A percentile compares a stretch with the other conserved stretches of the same genome.
Evolutionary conservation across 1,140 invertebrate species (phyloP).

Genomic region (Aphidius ervi): DNA sequence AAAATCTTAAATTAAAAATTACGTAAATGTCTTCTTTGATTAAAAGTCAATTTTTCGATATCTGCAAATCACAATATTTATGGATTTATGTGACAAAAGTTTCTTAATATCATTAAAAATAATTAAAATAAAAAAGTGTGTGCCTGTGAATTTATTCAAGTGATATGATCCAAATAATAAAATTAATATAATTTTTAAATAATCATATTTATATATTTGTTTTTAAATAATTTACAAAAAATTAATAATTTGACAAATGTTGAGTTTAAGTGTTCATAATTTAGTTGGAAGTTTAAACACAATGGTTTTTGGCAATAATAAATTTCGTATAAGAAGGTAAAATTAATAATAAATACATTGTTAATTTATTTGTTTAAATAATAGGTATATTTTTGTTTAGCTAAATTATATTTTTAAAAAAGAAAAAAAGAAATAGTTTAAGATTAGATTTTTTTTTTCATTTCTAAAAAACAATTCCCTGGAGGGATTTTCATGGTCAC

Average conservation of each 20-base stretch:
- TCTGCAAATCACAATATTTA: neutral
- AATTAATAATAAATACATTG: neutral
- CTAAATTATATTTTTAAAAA: no score
- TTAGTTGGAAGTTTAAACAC: conserved; percentile 45
- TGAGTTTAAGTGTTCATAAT: conserved; percentile 45
- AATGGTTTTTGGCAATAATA: conserved; percentile 64
- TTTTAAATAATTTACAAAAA: neutral
- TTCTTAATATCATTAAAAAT: neutral
- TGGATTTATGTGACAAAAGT: conserved; percentile 11
- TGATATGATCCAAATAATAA: no score
- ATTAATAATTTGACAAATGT: conserved; percentile 37
- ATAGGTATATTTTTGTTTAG: no score
- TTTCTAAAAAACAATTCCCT: no score
- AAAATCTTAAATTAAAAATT: neutral
- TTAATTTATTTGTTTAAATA: no score
- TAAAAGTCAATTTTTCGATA: neutral
- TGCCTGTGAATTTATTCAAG: no score
- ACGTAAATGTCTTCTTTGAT: neutral
- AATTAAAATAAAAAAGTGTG: neutral
- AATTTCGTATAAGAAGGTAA: conserved; percentile 62
- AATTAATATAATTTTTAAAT: neutral
- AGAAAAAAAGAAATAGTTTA: no score
- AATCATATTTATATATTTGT: neutral
- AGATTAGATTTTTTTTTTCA: no score
- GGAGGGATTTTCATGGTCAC: no score